phyloP scores from a whole-genome alignment of 2,113 vertebrate species.

The Zosterops pallidus region DNA sequence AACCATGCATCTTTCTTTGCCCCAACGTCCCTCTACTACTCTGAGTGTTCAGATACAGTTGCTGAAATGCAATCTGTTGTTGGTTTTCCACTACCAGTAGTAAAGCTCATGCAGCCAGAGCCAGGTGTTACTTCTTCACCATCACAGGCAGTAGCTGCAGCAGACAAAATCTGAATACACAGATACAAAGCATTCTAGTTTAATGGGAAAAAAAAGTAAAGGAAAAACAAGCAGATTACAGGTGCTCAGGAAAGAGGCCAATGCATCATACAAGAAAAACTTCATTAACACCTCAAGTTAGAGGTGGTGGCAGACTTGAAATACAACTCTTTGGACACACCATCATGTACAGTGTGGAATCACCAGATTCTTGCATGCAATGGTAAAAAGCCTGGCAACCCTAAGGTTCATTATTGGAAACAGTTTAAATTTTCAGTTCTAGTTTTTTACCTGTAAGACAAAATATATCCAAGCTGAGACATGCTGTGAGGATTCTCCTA shows the following conservation, averaged over 20 bases:
- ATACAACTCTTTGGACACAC: neutral
- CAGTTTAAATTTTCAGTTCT: neutral
- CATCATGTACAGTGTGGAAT: neutral
- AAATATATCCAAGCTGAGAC: neutral
- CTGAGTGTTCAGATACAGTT: neutral
- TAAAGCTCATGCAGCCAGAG: neutral
- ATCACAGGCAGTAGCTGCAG: neutral
- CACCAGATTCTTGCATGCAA: neutral
- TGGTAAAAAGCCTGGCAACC: neutral
- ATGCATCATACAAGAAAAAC: neutral
- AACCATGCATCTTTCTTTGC: neutral
- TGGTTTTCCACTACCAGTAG: neutral
- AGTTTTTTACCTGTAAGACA: neutral
- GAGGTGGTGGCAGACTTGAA: neutral
- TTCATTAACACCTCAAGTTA: neutral
- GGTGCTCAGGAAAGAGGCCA: neutral
- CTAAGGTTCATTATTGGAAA: neutral
- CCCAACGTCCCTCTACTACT: neutral
- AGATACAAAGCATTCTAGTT: neutral
- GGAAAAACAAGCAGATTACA: neutral
- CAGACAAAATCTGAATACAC: neutral
- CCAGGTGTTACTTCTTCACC: neutral
- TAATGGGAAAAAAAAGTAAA: neutral
- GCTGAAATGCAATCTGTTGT: neutral
- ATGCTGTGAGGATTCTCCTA: neutral